Conservation (phyloP, 2,888 invertebrate genomes). For the Trichopria drosophilae region DNA sequence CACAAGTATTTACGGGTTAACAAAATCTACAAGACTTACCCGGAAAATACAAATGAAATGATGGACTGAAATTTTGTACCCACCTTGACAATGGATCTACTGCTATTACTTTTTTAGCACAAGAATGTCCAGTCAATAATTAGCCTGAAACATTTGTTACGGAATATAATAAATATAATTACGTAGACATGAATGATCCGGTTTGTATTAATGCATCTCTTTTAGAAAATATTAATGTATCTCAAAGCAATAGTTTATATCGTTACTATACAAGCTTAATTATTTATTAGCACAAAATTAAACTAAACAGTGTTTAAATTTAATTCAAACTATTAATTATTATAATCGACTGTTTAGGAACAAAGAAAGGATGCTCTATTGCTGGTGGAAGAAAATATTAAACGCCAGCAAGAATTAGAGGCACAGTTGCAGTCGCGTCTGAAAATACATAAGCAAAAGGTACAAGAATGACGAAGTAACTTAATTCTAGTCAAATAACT, state of each 20-base stretch:
- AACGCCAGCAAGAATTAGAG: slow-evolving; percentile 67
- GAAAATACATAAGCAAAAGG: slow-evolving; percentile 67
- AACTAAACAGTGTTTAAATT: too few relatives aligned
- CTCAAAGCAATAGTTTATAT: too few relatives aligned
- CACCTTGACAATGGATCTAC: slow-evolving; percentile 66
- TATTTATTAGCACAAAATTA: too few relatives aligned
- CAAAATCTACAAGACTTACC: slow-evolving; percentile 69
- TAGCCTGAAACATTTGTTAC: slow-evolving; percentile 54
- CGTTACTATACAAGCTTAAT: too few relatives aligned
- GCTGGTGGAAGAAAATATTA: slow-evolving; percentile 67
- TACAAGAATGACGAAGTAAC: slow-evolving; percentile 40
- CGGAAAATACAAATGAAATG: slow-evolving; percentile 68
- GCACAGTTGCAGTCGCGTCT: slow-evolving; percentile 67
- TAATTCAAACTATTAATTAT: slow-evolving; percentile 27
- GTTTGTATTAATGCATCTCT: too few relatives aligned
- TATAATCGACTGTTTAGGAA: too few relatives aligned
- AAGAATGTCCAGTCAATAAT: slow-evolving; percentile 62
- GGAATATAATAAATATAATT: too few relatives aligned
- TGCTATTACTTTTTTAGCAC: slow-evolving; percentile 60
- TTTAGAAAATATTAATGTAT: too few relatives aligned
- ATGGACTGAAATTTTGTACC: slow-evolving; percentile 68
- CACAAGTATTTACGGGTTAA: slow-evolving; percentile 67
- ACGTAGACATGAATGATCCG: too few relatives aligned
- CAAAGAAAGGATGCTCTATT: slow-evolving; percentile 62
- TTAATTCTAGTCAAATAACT: too few relatives aligned